Base-by-base conservation (phyloP, 2,113 vertebrate species). In the Bos taurus region DNA sequence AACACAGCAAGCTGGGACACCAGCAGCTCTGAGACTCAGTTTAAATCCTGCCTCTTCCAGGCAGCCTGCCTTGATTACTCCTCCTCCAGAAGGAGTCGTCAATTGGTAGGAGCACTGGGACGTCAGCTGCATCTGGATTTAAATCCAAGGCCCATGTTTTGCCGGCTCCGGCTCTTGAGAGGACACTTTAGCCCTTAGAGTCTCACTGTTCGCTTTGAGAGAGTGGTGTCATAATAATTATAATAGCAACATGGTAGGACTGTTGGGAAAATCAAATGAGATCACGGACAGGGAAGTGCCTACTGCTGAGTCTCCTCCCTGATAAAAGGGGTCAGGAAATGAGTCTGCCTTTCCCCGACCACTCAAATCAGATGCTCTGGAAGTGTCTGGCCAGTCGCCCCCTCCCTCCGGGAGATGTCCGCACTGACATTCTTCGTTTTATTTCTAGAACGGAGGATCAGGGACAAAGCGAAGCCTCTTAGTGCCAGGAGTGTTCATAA, bases 401-500 rank as follows among this genome's bases (percentile, higher is more conserved):
- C 74, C 52, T 64, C n/a, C 87, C 26, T 71, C 23, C n/a, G 1
- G 0, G 54, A 46, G 52, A 90, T 7, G 43, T 12, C 43, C 0
- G 1, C 56, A 62, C 54, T 71, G 96, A 56, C 88, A 48, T 50
- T n/a, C 33, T 60, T 81, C 43, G 40, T 96, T 97, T 97, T 96
- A 84, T 95, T 96, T 97, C 95, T 95, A 36, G 94, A 95, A 91
- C 1, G 33, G 64, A 96, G 57, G 78, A 62, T 93, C 94, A 90
- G 97, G 97, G 78, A 92, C 96, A 97, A 97, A 89, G 0, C 9
- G 1, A 88, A 54, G 77, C 84, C 86, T 98, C 97, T 96, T 46
- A 28, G 85, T 98, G 97, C 82, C 86, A 57, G 89, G 94, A 97
- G 84, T 86, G 92, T 97, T 97, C 97, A 97, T 98, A 98, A 98